Evolutionary conservation across 2,797 vertebrate genomes (phyloP), one percentile per base, ranked within the genome.

Genomic region (Dendrocincla tyrannina): DNA sequence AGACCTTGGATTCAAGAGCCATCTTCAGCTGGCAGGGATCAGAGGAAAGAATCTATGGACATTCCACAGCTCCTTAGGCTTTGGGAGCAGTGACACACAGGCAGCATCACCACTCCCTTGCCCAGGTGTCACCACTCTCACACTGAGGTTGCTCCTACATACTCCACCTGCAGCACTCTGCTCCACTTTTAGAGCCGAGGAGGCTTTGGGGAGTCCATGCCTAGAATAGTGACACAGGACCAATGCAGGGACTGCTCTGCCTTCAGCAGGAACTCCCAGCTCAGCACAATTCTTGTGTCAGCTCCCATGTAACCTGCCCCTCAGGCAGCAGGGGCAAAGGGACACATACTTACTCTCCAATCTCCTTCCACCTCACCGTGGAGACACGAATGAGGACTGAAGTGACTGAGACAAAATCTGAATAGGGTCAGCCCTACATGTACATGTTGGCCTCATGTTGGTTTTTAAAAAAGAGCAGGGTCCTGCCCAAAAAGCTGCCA

Each of bases 181-280:
- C 42, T 59, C 42, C 4, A 5, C 35, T 85, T 85, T 33, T 58
- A 79, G 53, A 80, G 15, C 20, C 64, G 35, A 78, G 35, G 28
- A 28, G 3, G 4, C 22, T 80, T 76, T 50, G 28, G 42, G 20
- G 28, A 18, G n/a, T 49, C 39, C 25, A 55, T 9, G 12, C 42
- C 39, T 44, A 41, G 11, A 25, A 25, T 10, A 84, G 56, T 0
- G 0, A n/a, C 27, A 69, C 0, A 4, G n/a, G 19, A 42, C 23
- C 0, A 25, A 37, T 4, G 7, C 30, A 88, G 42, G 55, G 55
- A 46, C 49, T 82, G 35, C 77, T 78, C 33, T 82, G 67, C 67
- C 42, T 92, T 87, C 28, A 24, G n/a, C 13, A 23, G 47, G 25
- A 72, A 39, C 32, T 58, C 72, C 15, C 66, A 84, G 73, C 14